Evolutionary conservation across 1,140 invertebrate genomes (phyloP), one percentile per base, ranked within the genome.

Genomic region (Drosophila nigrodunni): DNA sequence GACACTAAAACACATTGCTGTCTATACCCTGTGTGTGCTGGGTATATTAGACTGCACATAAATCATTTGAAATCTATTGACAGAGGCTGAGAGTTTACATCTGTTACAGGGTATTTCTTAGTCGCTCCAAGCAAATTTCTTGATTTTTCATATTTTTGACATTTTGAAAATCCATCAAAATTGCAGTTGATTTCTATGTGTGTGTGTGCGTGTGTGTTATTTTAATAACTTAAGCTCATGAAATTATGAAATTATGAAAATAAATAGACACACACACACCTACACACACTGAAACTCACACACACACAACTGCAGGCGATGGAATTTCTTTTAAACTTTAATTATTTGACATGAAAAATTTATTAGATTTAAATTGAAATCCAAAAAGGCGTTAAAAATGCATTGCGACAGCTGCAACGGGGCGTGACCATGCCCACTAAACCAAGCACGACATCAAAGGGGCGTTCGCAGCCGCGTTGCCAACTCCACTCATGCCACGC

Each of bases 211-310:
- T 55, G 65, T 66, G 55, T 80, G 74, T 86, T 85, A 52, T 81
- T 89, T 89, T 89, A 89, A 89, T 76, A 89, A 89, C 85, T 89
- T 89, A 89, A 89, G 85, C 85, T 79, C 69, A 85, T 85, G 66
- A 88, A 89, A 80, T 85, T 89, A 83, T 88, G 69, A 81, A 89
- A 83, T 88, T 89, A 89, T 85, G 80, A 89, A 85, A 89, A 88
- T 81, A 89, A 88, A 89, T 81, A 89, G 37, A 72, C 47, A 71
- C 47, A 52, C 47, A 52, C 43, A 34, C 41, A 50, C 44, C 47
- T n/a, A 55, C 39, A 21, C 54, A 54, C 52, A 49, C 49, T 43
- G 47, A 87, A 50, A 66, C 44, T 52, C 18, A 44, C 34, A 61
- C 54, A 62, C 39, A 41, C 25, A 49, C 11, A 30, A 10, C 54